These are phyloP conservation scores for Scolopax rusticola DNA, from an alignment of 2,797 vertebrate genomes.

Conservation along the genomic window DNA sequence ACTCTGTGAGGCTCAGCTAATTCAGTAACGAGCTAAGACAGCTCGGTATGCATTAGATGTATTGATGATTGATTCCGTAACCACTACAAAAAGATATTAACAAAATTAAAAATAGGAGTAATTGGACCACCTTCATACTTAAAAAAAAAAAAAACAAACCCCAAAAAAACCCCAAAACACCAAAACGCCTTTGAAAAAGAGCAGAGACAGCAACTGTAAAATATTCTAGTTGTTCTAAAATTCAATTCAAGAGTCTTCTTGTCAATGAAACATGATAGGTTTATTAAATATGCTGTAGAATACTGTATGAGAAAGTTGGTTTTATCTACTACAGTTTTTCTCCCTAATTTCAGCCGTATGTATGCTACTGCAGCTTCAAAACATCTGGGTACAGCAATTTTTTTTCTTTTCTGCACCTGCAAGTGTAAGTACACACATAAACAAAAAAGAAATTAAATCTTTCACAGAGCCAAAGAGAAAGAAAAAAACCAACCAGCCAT, in stretches of 20 bases:
- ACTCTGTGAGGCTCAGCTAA: constrained; percentile 19
- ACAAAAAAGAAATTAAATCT: constrained; percentile 83
- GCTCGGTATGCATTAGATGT: background rate
- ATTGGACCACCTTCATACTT: background rate
- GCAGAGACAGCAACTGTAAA: constrained; percentile 16
- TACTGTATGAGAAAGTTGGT: constrained; percentile 7
- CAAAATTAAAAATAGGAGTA: constrained; percentile 30
- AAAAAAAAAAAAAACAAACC: background rate
- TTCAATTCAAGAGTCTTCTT: constrained; percentile 39
- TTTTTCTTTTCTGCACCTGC: constrained; percentile 82
- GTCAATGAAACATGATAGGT: constrained; percentile 45
- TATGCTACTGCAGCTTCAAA: constrained; percentile 70
- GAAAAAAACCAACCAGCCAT: constrained; percentile 69
- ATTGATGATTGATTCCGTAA: background rate
- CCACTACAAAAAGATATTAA: background rate
- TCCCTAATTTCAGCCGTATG: constrained; percentile 76
- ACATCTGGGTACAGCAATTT: constrained; percentile 80
- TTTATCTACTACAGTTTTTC: constrained; percentile 66
- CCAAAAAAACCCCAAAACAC: too few relatives aligned
- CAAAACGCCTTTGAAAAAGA: constrained; percentile 34
- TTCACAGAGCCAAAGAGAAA: constrained; percentile 67
- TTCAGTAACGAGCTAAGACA: constrained; percentile 46
- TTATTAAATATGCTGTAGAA: constrained; percentile 70
- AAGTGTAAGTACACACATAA: constrained; percentile 80
- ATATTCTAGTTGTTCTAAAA: constrained; percentile 27